phyloP scores from a whole-genome alignment of 1,140 invertebrate genomes.

The Cryptotermes secundus region DNA sequence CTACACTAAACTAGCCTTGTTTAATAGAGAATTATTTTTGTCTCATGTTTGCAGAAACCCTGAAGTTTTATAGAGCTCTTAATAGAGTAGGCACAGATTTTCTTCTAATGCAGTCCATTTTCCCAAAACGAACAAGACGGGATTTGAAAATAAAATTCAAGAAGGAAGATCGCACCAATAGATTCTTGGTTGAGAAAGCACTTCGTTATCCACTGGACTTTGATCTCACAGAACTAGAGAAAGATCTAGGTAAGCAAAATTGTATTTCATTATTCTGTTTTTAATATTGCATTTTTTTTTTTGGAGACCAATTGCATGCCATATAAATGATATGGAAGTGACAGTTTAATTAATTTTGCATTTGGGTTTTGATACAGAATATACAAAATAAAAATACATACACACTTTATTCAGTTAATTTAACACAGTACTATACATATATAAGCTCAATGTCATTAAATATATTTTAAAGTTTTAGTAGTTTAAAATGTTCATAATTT shows the following conservation, averaged over 20 bases:
- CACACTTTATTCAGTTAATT: too few species aligned
- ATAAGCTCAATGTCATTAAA: too few species aligned
- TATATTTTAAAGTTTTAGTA: too few species aligned
- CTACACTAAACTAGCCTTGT: neutral
- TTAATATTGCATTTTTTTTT: neutral
- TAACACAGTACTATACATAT: too few species aligned
- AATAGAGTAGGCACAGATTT: constrained; percentile 88
- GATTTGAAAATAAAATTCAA: constrained; percentile 82
- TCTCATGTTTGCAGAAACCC: constrained; percentile 62
- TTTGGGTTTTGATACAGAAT: neutral
- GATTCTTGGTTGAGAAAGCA: constrained; percentile 56
- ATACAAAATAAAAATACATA: neutral
- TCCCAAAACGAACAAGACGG: constrained; percentile 70
- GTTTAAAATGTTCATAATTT: too few species aligned
- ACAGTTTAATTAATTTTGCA: neutral
- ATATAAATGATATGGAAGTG: constrained; percentile 27
- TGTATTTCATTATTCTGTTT: too few species aligned
- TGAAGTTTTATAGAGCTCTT: constrained; percentile 85
- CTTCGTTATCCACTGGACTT: constrained; percentile 53
- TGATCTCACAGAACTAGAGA: constrained; percentile 51
- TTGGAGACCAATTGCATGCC: constrained; percentile 7
- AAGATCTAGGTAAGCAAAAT: constrained; percentile 48
- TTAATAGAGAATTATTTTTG: constrained; percentile 32
- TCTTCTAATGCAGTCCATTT: constrained; percentile 79
- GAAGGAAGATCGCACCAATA: constrained; percentile 61